These are phyloP conservation scores for Polylopha cassiicola DNA, from an alignment of 2,888 invertebrate genomes.

Conservation along the genomic window DNA sequence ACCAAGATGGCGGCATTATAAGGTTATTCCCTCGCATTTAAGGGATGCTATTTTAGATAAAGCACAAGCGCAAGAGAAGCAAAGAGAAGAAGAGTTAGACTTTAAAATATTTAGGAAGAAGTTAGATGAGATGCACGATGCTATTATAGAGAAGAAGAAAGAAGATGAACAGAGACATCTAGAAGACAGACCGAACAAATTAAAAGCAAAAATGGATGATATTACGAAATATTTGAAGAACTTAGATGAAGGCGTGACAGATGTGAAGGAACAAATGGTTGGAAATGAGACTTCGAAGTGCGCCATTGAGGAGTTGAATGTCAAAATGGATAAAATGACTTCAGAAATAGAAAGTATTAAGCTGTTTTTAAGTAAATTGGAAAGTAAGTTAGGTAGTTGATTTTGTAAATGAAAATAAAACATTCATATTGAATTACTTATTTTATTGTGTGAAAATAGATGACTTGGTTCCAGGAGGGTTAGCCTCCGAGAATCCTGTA, in stretches of 20 bases:
- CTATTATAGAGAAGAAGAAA: constrained; percentile 41
- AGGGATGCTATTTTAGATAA: constrained; percentile 61
- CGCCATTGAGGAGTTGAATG: constrained; percentile 48
- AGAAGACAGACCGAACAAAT: constrained; percentile 26
- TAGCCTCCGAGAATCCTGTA: too few relatives aligned
- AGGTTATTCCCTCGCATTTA: constrained; percentile 52
- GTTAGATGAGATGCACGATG: constrained; percentile 57
- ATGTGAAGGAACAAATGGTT: constrained; percentile 47
- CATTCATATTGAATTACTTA: too few relatives aligned
- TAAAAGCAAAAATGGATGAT: constrained; percentile 43
- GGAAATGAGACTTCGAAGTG: constrained; percentile 41
- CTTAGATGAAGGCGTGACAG: constrained; percentile 47
- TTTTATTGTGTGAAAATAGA: too few relatives aligned
- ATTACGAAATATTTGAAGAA: constrained; percentile 48
- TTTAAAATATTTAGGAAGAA: constrained; percentile 47
- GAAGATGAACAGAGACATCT: constrained; percentile 26
- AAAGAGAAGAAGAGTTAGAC: constrained; percentile 52
- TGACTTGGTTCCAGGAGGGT: too few relatives aligned
- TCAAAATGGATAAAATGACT: constrained; percentile 60
- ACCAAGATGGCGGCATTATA: constrained; percentile 50
- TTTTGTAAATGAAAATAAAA: too few relatives aligned
- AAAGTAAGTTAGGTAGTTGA: constrained; percentile 48
- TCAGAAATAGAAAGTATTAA: constrained; percentile 56
- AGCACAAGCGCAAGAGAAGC: constrained; percentile 57
- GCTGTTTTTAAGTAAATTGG: constrained; percentile 49